These are phyloP conservation scores for Tiliqua scincoides DNA, from an alignment of 2,113 vertebrate genomes.

Conservation along the genomic window DNA sequence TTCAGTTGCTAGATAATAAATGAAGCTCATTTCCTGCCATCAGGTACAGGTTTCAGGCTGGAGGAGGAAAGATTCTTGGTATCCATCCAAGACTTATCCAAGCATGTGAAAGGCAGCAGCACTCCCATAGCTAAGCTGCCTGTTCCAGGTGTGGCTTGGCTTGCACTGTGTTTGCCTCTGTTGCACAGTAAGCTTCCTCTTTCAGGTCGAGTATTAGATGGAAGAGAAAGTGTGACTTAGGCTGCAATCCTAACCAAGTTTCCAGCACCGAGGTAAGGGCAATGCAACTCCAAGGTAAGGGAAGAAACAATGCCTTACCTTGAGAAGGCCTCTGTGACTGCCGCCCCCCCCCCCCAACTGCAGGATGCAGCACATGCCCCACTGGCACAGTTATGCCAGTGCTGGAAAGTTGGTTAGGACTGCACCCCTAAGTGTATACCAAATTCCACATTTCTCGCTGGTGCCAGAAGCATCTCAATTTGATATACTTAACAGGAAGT, in stretches of 20 bases:
- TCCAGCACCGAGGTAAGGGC: too few species aligned
- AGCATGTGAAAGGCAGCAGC: not conserved
- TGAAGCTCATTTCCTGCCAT: not conserved
- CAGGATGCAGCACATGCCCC: too few species aligned
- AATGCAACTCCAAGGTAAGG: too few species aligned
- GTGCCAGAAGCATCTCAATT: not conserved
- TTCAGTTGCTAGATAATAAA: not conserved
- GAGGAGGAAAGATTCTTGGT: not conserved
- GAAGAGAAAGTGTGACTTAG: not conserved
- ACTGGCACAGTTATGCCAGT: too few species aligned
- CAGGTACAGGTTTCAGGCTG: not conserved
- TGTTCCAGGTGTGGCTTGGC: not conserved
- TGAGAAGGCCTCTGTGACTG: too few species aligned
- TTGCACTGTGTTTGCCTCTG: not conserved
- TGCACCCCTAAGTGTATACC: not conserved
- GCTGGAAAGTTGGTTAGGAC: too few species aligned
- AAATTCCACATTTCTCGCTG: not conserved
- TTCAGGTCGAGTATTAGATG: too few species aligned
- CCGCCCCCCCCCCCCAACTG: too few species aligned
- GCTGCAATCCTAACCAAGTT: too few species aligned
- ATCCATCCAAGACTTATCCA: not conserved
- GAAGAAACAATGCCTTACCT: too few species aligned
- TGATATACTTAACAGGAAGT: not conserved
- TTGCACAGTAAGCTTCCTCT: not conserved
- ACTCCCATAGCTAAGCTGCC: not conserved